These are phyloP conservation scores for Sebastiscus tertius DNA, from an alignment of 2,797 vertebrate genomes.

Conservation along the genomic window DNA sequence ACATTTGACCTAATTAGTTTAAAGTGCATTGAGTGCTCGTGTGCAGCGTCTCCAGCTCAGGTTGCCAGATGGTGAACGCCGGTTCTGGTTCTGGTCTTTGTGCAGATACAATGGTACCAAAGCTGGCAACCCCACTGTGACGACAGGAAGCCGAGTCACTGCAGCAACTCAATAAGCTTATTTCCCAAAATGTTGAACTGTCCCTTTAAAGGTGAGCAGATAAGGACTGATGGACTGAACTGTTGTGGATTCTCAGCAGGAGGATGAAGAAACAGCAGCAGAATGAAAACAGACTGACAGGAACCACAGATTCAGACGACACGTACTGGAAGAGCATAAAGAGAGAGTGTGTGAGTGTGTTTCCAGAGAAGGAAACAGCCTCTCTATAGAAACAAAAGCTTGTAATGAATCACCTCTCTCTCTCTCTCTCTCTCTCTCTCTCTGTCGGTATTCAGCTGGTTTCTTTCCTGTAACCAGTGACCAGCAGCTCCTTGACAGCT, in stretches of 20 bases:
- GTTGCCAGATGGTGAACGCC: background rate
- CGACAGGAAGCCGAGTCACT: background rate
- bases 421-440: background rate
- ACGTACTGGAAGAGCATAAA: background rate
- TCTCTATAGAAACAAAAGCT: slow-evolving; percentile 35
- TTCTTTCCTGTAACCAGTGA: slow-evolving; percentile 14
- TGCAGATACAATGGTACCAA: background rate
- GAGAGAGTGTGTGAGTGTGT: background rate
- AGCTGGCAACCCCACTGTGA: background rate
- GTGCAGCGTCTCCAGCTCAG: background rate
- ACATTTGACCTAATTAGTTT: too few species aligned
- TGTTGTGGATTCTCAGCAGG: background rate
- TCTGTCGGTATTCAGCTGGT: background rate
- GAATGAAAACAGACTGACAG: slow-evolving; percentile 4
- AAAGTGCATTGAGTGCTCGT: background rate
- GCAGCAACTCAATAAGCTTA: background rate
- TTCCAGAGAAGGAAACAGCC: slow-evolving; percentile 25
- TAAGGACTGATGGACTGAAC: background rate
- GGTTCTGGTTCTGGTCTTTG: background rate
- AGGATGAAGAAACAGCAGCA: background rate
- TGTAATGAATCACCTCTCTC: slow-evolving; percentile 38
- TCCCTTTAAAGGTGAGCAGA: background rate
- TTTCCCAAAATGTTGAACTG: background rate
- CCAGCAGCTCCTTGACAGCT: slow-evolving; percentile 11
- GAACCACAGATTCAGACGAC: background rate